Base-by-base conservation (phyloP, 2,888 invertebrate genomes). In the Hofmannophila pseudospretella region DNA sequence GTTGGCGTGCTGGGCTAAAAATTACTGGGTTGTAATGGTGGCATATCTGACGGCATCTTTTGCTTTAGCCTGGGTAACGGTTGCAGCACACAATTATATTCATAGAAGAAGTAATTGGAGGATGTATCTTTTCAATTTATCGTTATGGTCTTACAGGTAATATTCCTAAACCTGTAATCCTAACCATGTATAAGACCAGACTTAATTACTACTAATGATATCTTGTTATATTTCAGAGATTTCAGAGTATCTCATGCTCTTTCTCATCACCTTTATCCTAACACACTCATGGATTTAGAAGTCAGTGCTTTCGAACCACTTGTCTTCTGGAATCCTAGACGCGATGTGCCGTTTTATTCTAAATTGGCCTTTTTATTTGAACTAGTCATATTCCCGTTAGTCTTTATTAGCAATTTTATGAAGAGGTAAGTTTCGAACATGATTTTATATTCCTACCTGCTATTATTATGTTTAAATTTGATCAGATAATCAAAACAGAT, bases 191-290 rank as follows among this genome's bases (percentile, higher is more conserved):
- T 20, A 5, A 20, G n/a, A n/a, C n/a, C n/a, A n/a, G n/a, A n/a
- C n/a, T n/a, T 16, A 2, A 8, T 23, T 23, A 23, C 23, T 23
- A 23, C 8, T 23, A n/a, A 11, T 3, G 5, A 3, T 7, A 30
- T 16, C 31, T 7, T 39, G 7, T 23, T 25, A 25, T 25, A 42
- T 81, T 84, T 37, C 63, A 89, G 90, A 51, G 90, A 93, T 44
- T 95, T 93, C 89, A 88, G 94, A 41, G 89, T 95, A 25, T 91
- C 91, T 0, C 95, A 95, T 57, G 91, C 86, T 0, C 64, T 95
- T 27, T 94, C 94, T 22, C 95, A 95, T 67, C 95, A 96, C 60
- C 76, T 92, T 5, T 94, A 90, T 59, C 90, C 95, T 0, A 95
- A 96, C 61, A 93, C 94, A 0, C 71, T 92, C 2, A 88, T 91